Evolutionary conservation across 2,113 vertebrate genomes (phyloP).

Genomic region (Polyodon spathula): DNA sequence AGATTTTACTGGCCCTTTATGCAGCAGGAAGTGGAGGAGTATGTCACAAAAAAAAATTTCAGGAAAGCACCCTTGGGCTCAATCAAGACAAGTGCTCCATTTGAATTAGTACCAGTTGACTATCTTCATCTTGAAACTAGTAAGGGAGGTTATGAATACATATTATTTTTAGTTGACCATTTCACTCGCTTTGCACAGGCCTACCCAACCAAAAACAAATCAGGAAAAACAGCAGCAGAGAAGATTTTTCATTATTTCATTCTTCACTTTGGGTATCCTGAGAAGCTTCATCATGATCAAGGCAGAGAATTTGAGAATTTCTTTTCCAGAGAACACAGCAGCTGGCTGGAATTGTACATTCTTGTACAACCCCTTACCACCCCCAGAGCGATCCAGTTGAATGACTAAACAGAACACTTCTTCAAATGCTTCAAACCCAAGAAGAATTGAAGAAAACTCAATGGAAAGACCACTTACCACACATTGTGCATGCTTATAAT

Average conservation of each 20-base stretch:
- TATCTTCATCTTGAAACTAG: constrained; percentile 13
- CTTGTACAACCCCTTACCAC: too few species aligned
- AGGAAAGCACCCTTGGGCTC: constrained; percentile 5
- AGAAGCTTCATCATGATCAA: constrained; percentile 28
- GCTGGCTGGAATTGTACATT: too few species aligned
- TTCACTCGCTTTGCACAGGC: constrained; percentile 13
- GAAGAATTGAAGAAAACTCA: constrained; percentile 14
- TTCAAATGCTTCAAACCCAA: too few species aligned
- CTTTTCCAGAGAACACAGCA: constrained; percentile 20
- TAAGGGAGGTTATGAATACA: constrained; percentile 14
- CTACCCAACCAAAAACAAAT: constrained; percentile 11
- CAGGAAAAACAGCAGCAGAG: constrained; percentile 11
- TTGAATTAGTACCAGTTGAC: constrained; percentile 6
- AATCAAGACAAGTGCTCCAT: constrained; percentile 8
- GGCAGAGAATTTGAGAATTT: constrained; percentile 20
- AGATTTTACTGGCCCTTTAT: constrained; percentile 21
- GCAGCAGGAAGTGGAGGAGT: constrained; percentile 15
- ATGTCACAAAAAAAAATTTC: constrained; percentile 6
- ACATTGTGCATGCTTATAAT: constrained; percentile 12
- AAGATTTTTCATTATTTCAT: constrained; percentile 11
- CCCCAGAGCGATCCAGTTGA: too few species aligned
- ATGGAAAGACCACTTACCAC: constrained; percentile 19
- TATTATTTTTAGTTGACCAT: neutral
- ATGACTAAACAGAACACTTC: too few species aligned
- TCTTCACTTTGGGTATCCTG: constrained; percentile 21